Percentiles rank a stretch among this genome's conserved stretches.
These are phyloP conservation scores for Drosophila setosimentum DNA, from an alignment of 2,888 invertebrate species.

Conservation along the genomic window DNA sequence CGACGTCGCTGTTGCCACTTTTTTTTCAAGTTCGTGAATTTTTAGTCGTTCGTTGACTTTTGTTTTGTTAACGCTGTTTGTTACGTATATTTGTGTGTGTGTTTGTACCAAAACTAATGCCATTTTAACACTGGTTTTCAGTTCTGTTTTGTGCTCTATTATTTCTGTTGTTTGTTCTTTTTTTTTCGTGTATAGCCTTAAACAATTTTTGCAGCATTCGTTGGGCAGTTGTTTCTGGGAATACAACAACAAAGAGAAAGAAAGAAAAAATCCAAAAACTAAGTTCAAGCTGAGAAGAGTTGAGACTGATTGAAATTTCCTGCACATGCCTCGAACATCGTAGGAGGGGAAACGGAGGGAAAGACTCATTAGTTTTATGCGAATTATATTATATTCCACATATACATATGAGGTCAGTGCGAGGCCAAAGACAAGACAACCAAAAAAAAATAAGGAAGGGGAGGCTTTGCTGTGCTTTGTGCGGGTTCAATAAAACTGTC, in stretches of 20 bases:
- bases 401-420: conserved; percentile 56
- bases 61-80: conserved; percentile 64
- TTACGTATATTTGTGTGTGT: conserved; percentile 43
- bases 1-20: conserved; percentile 43
- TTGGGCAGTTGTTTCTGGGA: conserved; percentile 46
- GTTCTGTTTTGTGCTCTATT: conserved; percentile 49
- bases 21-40: conserved; percentile 78
- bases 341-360: neutral
- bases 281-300: conserved; percentile 38
- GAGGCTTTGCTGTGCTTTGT: neutral
- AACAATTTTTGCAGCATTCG: conserved; percentile 49
- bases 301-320: conserved; percentile 68
- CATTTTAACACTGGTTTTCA: conserved; percentile 58
- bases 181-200: conserved; percentile 19
- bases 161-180: conserved; percentile 17
- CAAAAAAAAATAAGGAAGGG: conserved; percentile 3
- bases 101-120: conserved; percentile 66
- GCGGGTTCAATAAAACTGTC: conserved; percentile 45
- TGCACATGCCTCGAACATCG: conserved; percentile 25
- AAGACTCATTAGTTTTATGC: conserved; percentile 52
- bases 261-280: neutral
- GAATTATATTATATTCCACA: conserved; percentile 45
- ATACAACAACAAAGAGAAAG: conserved; percentile 15
- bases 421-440: conserved; percentile 23
- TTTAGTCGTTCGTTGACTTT: conserved; percentile 80